Conservation (phyloP, 1,140 invertebrate genomes). For the Oryctes rhinoceros region DNA sequence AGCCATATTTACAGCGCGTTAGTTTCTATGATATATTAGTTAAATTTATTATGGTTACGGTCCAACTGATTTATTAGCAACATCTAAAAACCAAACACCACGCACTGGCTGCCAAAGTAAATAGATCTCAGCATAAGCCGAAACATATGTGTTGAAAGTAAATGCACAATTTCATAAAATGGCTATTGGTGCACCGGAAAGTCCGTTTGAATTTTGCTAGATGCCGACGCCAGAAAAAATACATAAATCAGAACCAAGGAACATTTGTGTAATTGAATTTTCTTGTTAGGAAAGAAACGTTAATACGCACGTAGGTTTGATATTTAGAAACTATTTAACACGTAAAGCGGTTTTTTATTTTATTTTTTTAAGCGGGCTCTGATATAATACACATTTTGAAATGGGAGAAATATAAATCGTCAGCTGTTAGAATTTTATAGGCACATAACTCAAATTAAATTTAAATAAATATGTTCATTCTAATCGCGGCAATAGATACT, state of each 20-base stretch:
- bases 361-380: background rate
- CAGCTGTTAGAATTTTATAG: slow-evolving; percentile 20
- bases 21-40: slow-evolving; percentile 20
- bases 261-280: slow-evolving; percentile 21
- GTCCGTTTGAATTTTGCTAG: background rate
- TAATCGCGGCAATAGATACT: slow-evolving; percentile 1
- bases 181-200: slow-evolving; percentile 4
- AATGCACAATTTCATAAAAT: slow-evolving; percentile 38
- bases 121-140: background rate
- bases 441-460: slow-evolving; percentile 23
- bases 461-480: slow-evolving; percentile 2
- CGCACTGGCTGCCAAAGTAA: slow-evolving; percentile 29
- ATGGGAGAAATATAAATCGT: slow-evolving; percentile 9
- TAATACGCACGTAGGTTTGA: background rate
- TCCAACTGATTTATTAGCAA: slow-evolving; percentile 30
- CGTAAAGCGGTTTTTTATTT: slow-evolving; percentile 8
- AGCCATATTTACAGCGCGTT: slow-evolving; percentile 13
- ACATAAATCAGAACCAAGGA: slow-evolving; percentile 1
- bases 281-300: slow-evolving; percentile 8
- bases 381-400: slow-evolving; percentile 27
- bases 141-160: slow-evolving; percentile 35
- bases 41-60: slow-evolving; percentile 33
- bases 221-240: slow-evolving; percentile 7
- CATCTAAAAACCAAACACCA: slow-evolving; percentile 32
- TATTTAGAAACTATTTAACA: background rate